Evolutionary conservation across 2,888 invertebrate genomes (phyloP).

Genomic region (Blastobasis adustella): DNA sequence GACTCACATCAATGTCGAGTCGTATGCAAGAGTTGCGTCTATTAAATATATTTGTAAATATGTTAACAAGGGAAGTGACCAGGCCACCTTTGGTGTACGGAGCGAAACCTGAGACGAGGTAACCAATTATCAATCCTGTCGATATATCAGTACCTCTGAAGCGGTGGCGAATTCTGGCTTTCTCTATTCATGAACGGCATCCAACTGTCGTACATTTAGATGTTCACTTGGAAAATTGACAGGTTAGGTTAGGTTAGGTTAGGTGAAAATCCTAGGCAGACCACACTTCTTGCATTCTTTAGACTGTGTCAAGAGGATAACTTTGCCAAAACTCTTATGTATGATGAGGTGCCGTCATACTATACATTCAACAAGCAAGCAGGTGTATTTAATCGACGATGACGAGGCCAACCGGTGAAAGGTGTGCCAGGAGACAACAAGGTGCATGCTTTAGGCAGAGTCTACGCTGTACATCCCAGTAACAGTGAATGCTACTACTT

Average conservation of each 20-base stretch:
- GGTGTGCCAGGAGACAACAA: conserved; percentile 16
- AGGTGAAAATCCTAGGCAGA: conserved; percentile 23
- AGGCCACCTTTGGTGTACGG: conserved; percentile 11
- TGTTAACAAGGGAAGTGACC: conserved; percentile 15
- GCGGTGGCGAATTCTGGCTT: conserved; percentile 24
- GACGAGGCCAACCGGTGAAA: conserved; percentile 19
- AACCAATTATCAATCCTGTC: conserved; percentile 10
- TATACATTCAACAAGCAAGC: too few species aligned
- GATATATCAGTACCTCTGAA: conserved; percentile 28
- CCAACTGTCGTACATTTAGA: conserved; percentile 21
- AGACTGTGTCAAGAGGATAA: conserved; percentile 26
- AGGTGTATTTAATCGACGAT: too few species aligned
- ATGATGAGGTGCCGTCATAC: too few species aligned
- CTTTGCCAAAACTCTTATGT: too few species aligned
- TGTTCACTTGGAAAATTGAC: conserved; percentile 22
- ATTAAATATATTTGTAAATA: conserved; percentile 17
- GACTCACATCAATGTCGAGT: too few species aligned
- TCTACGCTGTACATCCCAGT: conserved; percentile 20
- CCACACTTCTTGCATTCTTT: conserved; percentile 34
- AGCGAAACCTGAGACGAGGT: conserved; percentile 7
- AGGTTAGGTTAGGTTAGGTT: conserved; percentile 31
- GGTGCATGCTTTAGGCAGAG: conserved; percentile 19
- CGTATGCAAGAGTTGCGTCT: conserved; percentile 10
- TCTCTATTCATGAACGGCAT: conserved; percentile 20
- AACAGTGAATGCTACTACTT: conserved; percentile 20